phyloP scores from a whole-genome alignment of 2,113 vertebrate genomes.

The Balaenoptera acutorostrata region DNA sequence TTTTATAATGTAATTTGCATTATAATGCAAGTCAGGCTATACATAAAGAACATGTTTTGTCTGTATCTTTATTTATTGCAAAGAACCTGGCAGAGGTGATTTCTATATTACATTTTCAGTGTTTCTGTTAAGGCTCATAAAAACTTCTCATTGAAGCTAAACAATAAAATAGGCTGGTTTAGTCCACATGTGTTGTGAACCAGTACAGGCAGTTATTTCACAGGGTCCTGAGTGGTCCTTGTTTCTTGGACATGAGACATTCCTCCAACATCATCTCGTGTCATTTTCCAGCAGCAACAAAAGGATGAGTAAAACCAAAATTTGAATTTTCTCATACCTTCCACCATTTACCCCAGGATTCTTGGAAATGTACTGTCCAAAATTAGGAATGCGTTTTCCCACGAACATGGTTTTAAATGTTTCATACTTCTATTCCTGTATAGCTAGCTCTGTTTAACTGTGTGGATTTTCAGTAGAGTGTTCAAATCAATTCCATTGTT shows the following conservation, averaged over 20 bases:
- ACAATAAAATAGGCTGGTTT: background rate
- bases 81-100: conserved; percentile 1
- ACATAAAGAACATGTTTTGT: background rate
- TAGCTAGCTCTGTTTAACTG: background rate
- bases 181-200: background rate
- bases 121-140: background rate
- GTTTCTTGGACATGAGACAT: background rate
- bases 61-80: background rate
- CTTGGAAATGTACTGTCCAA: background rate
- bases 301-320: background rate
- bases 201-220: background rate
- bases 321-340: background rate
- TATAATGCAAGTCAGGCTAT: background rate
- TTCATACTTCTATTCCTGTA: background rate
- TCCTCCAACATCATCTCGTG: background rate
- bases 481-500: background rate
- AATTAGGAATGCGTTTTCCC: background rate
- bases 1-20: conserved; percentile 37
- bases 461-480: background rate
- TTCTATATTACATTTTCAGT: background rate
- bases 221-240: background rate
- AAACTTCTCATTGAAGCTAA: background rate
- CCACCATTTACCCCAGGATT: background rate
- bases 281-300: background rate
- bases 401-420: background rate